phyloP scores from a whole-genome alignment of 2,888 invertebrate species.

The Fragum sueziense region DNA sequence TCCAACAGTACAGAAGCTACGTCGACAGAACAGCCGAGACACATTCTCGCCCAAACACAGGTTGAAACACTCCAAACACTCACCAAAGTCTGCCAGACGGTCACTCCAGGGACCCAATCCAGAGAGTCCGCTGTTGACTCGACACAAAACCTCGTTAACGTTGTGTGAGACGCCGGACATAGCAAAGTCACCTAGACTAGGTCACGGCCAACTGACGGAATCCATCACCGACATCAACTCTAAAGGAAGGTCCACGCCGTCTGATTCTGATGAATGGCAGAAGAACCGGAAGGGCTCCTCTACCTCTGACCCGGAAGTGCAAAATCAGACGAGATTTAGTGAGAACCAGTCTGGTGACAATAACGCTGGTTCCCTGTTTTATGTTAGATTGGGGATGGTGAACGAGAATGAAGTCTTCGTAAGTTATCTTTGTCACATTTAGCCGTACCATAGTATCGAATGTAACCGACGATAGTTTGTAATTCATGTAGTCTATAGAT shows the following conservation, averaged over 20 bases:
- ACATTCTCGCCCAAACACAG: slow-evolving; percentile 2
- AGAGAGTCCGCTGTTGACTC: slow-evolving; percentile 26
- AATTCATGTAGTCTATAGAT: no score
- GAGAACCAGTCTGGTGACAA: slow-evolving; percentile 6
- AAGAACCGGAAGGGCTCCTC: not conserved
- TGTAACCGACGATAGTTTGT: no score
- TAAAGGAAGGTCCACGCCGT: not conserved
- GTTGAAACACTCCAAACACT: slow-evolving; percentile 17
- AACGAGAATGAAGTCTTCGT: slow-evolving; percentile 61
- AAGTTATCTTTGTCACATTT: slow-evolving; percentile 42
- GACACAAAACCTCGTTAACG: slow-evolving; percentile 6
- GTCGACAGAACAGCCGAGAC: slow-evolving; percentile 8
- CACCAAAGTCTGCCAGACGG: slow-evolving; percentile 15
- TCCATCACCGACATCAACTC: slow-evolving; percentile 7
- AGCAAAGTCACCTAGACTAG: slow-evolving; percentile 6
- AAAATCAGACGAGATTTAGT: not conserved
- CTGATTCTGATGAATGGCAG: slow-evolving; percentile 14
- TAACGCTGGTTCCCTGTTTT: slow-evolving; percentile 37
- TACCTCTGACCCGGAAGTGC: slow-evolving; percentile 5
- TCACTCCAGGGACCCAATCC: not conserved
- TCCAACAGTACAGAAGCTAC: slow-evolving; percentile 19
- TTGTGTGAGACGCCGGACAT: slow-evolving; percentile 39
- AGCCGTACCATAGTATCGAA: no score
- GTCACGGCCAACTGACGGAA: slow-evolving; percentile 24
- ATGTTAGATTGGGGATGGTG: slow-evolving; percentile 44